Conservation (phyloP, 1,140 invertebrate species). For the Zophobas morio region DNA sequence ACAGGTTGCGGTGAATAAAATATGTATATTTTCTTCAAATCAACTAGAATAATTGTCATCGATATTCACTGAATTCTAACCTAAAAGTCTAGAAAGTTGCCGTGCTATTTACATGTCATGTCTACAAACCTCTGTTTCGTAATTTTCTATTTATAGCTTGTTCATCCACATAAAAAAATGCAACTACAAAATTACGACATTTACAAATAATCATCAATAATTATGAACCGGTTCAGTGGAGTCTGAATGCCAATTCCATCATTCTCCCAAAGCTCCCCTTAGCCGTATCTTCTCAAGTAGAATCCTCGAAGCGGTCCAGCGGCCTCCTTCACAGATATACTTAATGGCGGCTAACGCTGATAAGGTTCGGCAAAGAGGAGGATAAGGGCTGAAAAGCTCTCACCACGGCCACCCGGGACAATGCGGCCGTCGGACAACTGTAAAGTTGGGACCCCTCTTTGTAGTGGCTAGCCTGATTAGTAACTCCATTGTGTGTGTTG, state of each 20-base stretch:
- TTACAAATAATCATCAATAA: too few relatives aligned
- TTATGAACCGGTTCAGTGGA: neutral
- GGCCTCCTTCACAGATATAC: conserved; percentile 24
- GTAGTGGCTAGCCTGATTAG: conserved; percentile 42
- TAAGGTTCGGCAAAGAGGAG: conserved; percentile 24
- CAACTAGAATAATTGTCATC: too few relatives aligned
- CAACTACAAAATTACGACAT: too few relatives aligned
- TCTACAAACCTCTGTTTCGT: too few relatives aligned
- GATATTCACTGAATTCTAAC: too few relatives aligned
- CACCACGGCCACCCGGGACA: conserved; percentile 40
- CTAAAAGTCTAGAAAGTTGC: too few relatives aligned
- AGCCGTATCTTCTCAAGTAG: conserved; percentile 12
- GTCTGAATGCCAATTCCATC: neutral
- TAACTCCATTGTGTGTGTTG: conserved; percentile 36
- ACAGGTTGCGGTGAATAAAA: too few relatives aligned
- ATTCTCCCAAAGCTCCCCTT: conserved; percentile 28
- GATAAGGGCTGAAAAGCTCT: conserved; percentile 36
- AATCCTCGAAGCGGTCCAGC: conserved; percentile 24
- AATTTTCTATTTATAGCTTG: too few relatives aligned
- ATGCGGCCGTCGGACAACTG: conserved; percentile 34
- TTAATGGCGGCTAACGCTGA: conserved; percentile 34
- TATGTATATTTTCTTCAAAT: too few relatives aligned
- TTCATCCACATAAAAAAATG: too few relatives aligned
- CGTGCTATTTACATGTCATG: too few relatives aligned
- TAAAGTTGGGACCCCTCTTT: conserved; percentile 41